Base-by-base conservation (phyloP, 2,797 vertebrate species). In the Petrocephalus schoutedeni region DNA sequence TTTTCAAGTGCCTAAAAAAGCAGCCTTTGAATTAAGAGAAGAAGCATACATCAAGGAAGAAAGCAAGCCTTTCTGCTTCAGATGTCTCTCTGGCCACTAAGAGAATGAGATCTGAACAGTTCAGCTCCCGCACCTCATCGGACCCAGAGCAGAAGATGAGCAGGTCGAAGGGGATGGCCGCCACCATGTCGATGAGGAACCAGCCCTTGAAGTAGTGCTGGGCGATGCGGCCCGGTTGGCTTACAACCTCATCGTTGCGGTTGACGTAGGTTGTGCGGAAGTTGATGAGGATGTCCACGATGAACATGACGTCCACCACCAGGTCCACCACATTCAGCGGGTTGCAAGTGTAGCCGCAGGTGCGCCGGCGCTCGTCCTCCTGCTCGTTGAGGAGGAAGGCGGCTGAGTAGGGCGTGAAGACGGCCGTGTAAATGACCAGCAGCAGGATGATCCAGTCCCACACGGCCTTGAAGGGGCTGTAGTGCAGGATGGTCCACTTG, bases 181-280 rank as follows among this genome's bases (percentile, higher is more conserved):
- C 98, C n/a, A 99, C 98, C 90, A 99, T 98, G 93, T 99, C 98
- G 0, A 99, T 99, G 91, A 99, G 97, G 96, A 99, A 99, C 98
- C 98, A 99, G 89, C 98, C 98, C 92, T 99, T 99, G 95, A 99
- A 99, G 94, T 99, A 99, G 91, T 99, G 98, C 90, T 98, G 95
- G 0, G 98, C 98, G 0, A 99, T 99, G 91, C 95, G 97, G 36
- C 95, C 96, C 0, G 98, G 98, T 88, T 99, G 97, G 94, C 98
- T 99, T 89, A 99, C 98, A 93, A 99, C 98, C 94, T 99, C 98
- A 0, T 99, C 98, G 0, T 99, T 99, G 92, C 95, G 93, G 92
- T 99, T 99, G 92, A 99, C 98, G 0, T 99, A 99, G 56, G 98
- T 99, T 94, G 98, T 99, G 77, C 98, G 95, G 96, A 99, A 99